These are phyloP conservation scores for Oreortyx pictus DNA, from an alignment of 2,797 vertebrate genomes.

Conservation along the genomic window DNA sequence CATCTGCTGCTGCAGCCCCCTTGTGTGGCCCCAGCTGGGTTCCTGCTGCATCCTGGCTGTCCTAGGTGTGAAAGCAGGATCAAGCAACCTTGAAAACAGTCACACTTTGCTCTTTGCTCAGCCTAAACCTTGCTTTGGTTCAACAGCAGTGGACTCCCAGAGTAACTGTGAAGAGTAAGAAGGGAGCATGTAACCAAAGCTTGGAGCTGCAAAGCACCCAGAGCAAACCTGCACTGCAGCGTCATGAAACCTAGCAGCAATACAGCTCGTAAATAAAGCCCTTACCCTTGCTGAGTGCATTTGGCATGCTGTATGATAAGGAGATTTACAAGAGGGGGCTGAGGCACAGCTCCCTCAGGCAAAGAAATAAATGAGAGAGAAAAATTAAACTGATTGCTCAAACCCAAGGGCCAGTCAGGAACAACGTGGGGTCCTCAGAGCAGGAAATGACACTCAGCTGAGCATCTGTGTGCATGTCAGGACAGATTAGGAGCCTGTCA, in stretches of 20 bases:
- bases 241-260: background rate
- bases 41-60: accelerated
- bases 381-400: background rate
- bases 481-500: slow-evolving; percentile 21
- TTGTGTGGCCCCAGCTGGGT: background rate
- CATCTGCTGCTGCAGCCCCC: background rate
- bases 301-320: accelerated
- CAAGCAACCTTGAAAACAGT: background rate
- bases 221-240: background rate
- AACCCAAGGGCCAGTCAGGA: slow-evolving; percentile 16
- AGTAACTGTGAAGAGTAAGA: background rate
- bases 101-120: background rate
- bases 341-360: background rate
- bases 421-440: background rate
- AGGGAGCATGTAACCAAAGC: background rate
- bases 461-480: background rate
- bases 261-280: background rate
- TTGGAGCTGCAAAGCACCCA: accelerated
- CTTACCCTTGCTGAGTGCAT: accelerated
- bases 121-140: background rate
- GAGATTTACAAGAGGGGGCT: background rate
- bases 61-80: background rate
- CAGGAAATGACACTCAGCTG: slow-evolving; percentile 50
- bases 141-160: accelerated
- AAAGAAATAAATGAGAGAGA: slow-evolving; percentile 33